Evolutionary conservation across 1,140 invertebrate genomes (phyloP).

Genomic region (Hycleus cichorii): DNA sequence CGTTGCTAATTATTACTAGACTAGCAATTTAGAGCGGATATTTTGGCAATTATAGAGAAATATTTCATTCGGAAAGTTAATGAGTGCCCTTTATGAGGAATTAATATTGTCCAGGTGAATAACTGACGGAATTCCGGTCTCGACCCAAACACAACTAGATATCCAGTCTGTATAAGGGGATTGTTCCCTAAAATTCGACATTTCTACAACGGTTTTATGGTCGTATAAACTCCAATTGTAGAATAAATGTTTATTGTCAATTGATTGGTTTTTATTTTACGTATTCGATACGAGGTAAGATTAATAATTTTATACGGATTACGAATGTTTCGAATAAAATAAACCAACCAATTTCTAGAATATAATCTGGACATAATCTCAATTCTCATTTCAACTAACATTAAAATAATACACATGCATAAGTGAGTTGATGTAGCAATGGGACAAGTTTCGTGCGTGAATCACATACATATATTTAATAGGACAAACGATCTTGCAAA

Average conservation of each 20-base stretch:
- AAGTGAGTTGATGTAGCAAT: conserved; percentile 1
- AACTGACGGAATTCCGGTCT: conserved; percentile 18
- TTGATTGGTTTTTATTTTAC: too few species aligned
- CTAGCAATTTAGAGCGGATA: conserved; percentile 6
- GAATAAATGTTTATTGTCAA: too few species aligned
- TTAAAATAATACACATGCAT: conserved; percentile 8
- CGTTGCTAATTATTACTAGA: too few species aligned
- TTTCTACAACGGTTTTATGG: too few species aligned
- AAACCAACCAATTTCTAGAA: too few species aligned
- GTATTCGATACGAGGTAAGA: too few species aligned
- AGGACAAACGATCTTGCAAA: conserved; percentile 17
- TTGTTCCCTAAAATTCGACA: too few species aligned
- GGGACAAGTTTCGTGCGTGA: conserved; percentile 14
- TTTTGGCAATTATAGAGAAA: conserved; percentile 13
- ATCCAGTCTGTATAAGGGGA: neutral
- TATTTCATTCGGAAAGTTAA: conserved; percentile 17
- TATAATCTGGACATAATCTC: conserved; percentile 3
- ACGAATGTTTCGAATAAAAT: too few species aligned
- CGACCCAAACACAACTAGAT: conserved; percentile 13
- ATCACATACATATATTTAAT: conserved; percentile 16
- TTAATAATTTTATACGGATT: too few species aligned
- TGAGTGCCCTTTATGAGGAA: conserved; percentile 21
- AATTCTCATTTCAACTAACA: conserved; percentile 4
- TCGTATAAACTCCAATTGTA: too few species aligned
- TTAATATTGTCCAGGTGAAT: conserved; percentile 21